Base-by-base conservation (phyloP, 2,888 invertebrate species). In the Drosophila mimetica region DNA sequence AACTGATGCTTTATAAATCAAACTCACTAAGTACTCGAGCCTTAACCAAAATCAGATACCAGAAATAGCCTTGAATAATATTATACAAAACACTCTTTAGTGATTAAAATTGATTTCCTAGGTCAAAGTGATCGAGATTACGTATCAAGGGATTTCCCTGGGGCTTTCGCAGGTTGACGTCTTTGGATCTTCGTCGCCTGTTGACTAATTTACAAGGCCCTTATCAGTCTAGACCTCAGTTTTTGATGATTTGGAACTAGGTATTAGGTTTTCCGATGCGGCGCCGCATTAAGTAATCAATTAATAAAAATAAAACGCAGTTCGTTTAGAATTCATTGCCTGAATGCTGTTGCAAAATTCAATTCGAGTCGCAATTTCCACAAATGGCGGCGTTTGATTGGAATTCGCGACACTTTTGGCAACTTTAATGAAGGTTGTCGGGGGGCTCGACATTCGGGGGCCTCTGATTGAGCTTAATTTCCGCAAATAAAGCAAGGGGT, bases 401-500 rank as follows among this genome's bases (percentile, higher is more conserved):
- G 57, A 63, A 36, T 51, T 59, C n/a, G 71, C 9, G 36, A 48
- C 32, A 37, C 39, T 61, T 64, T 75, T 74, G 71, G 65, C 37
- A 52, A 59, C 39, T 37, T 36, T 42, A 52, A 46, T 47, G 30
- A 39, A 14, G 20, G 8, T 4, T 18, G 25, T 8, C 14, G 32
- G 18, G 55, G 20, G 41, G 32, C 57, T 55, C 16, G 57, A 42
- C 32, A 25, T 18, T 25, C 4, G 42, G 6, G 14, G 50, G 22
- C 52, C 25, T 16, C 48, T 86, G 64, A 86, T 79, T 86, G 80
- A 80, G 50, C 75, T 86, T 71, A 72, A 80, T 86, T 80, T 70
- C 46, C 67, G 52, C 34, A 37, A 50, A 50, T 41, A 48, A 41
- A 50, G 14, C 6, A 11, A 9, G 22, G 44, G 42, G n/a, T n/a